Evolutionary conservation across 2,888 invertebrate genomes (phyloP).

Genomic region (Seladonia tumulorum): DNA sequence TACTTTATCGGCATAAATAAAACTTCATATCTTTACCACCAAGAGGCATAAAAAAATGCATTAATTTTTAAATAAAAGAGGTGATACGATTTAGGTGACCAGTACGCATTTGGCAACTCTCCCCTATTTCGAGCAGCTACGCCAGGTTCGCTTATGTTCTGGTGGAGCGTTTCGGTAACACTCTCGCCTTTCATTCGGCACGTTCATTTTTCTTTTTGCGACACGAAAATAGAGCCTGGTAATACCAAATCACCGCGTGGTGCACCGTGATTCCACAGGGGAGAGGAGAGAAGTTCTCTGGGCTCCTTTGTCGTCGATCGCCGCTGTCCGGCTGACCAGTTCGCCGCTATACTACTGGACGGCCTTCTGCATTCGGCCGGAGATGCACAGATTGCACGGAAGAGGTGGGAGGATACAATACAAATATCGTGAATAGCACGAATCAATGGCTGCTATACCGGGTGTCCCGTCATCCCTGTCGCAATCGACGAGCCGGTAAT

Average conservation of each 20-base stretch:
- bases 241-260: slow-evolving; percentile 14
- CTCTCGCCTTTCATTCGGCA: background rate
- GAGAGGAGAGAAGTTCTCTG: background rate
- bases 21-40: too few relatives aligned
- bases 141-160: background rate
- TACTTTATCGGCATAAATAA: too few relatives aligned
- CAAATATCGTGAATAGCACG: slow-evolving; percentile 8
- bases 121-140: background rate
- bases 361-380: slow-evolving; percentile 1
- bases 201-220: background rate
- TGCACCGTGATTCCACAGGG: background rate
- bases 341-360: slow-evolving; percentile 36
- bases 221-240: slow-evolving; percentile 12
- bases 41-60: too few relatives aligned
- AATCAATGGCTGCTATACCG: background rate
- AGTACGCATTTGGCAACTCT: too few relatives aligned
- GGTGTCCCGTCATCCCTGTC: background rate
- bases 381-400: slow-evolving; percentile 22
- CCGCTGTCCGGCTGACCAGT: slow-evolving; percentile 25
- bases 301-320: slow-evolving; percentile 6
- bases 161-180: background rate
- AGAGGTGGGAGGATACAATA: background rate
- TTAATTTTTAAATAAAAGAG: too few relatives aligned
- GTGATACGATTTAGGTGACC: too few relatives aligned
- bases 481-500: background rate